phyloP scores from a whole-genome alignment of 2,888 invertebrate species.

The Syrphus vitripennis region DNA sequence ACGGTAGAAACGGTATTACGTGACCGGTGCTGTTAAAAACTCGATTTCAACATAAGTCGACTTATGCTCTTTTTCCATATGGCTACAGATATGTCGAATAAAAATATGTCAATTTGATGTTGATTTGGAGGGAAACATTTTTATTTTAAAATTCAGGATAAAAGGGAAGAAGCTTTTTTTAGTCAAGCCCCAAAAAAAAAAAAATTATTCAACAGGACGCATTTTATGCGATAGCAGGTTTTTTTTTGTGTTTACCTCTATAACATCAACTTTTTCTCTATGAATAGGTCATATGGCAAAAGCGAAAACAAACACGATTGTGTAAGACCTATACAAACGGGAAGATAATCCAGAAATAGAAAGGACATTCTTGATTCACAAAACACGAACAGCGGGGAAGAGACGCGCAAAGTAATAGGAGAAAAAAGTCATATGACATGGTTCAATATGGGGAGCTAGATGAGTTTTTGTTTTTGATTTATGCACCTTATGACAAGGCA shows the following conservation, averaged over 20 bases:
- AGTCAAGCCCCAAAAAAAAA: background rate
- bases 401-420: background rate
- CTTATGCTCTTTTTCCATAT: no score
- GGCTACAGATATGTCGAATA: background rate
- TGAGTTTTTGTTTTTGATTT: background rate
- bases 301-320: background rate
- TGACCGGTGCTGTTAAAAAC: no score
- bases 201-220: constrained; percentile 20
- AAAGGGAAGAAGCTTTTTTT: background rate
- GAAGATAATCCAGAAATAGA: background rate
- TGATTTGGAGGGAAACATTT: background rate
- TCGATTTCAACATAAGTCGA: no score
- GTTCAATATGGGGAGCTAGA: background rate
- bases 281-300: background rate
- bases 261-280: background rate
- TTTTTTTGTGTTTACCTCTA: background rate
- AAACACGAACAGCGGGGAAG: background rate
- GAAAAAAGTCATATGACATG: background rate
- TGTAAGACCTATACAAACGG: background rate
- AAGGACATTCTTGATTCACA: background rate
- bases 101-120: constrained; percentile 11
- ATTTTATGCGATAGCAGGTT: background rate
- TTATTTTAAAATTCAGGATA: constrained; percentile 12
- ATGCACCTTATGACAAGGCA: background rate
- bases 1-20: no score